A percentile compares a stretch with the other conserved stretches of the same genome.
Conservation (phyloP, 2,797 vertebrate species). For the Pipistrellus pygmaeus region DNA sequence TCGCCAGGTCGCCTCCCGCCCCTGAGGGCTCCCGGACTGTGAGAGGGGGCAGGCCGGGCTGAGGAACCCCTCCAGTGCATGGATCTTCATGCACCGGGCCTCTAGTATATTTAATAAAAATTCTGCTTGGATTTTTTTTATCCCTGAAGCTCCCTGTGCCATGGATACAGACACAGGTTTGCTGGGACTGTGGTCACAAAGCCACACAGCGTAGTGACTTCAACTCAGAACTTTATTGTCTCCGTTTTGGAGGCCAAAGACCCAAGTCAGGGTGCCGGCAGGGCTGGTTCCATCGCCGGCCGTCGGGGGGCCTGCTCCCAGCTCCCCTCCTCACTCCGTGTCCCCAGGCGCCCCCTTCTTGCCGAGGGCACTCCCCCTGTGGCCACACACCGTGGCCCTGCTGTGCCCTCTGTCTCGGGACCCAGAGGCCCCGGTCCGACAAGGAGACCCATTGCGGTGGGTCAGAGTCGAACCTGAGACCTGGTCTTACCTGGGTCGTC, state of each 20-base stretch:
- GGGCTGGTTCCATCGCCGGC: background rate
- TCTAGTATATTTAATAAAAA: too few relatives aligned
- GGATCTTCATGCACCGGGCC: too few relatives aligned
- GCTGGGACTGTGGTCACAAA: background rate
- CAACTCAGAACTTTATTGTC: too few relatives aligned
- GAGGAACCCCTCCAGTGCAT: too few relatives aligned
- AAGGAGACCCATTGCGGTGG: background rate
- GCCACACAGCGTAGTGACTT: background rate
- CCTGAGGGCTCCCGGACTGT: too few relatives aligned
- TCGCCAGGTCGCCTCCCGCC: too few relatives aligned
- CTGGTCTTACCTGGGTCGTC: rapidly evolving
- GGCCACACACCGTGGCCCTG: rapidly evolving
- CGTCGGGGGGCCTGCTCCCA: background rate
- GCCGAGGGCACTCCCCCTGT: background rate
- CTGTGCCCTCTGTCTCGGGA: background rate
- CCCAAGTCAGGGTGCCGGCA: background rate
- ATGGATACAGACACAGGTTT: rapidly evolving
- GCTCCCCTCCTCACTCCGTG: background rate
- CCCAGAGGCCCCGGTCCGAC: background rate
- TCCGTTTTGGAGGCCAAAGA: background rate
- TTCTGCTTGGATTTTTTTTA: too few relatives aligned
- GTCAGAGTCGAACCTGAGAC: background rate
- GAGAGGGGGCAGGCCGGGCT: too few relatives aligned
- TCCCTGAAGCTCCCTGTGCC: background rate
- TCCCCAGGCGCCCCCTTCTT: background rate